Evolutionary conservation across 1,140 invertebrate species (phyloP).

Genomic region (Brachionus paranguensis): DNA sequence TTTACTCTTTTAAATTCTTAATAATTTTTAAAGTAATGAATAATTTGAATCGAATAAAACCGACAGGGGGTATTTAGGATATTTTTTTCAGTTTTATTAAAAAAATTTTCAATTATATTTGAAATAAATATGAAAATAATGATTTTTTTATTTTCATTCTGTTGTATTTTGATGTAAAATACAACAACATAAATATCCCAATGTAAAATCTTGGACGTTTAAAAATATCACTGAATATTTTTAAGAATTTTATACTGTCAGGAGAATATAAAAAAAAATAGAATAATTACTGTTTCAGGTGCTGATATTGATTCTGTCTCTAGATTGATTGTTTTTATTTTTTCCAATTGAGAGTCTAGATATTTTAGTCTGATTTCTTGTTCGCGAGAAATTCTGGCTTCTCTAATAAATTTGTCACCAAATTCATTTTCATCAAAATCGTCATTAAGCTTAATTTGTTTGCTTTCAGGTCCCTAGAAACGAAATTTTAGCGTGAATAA

Average conservation of each 20-base stretch:
- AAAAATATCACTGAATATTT: too few species aligned
- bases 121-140: too few species aligned
- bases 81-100: too few species aligned
- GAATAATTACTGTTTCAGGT: background rate
- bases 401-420: slow-evolving; percentile 26
- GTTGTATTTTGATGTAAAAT: too few species aligned
- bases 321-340: background rate
- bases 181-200: too few species aligned
- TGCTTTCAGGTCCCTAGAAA: background rate
- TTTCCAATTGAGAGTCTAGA: slow-evolving; percentile 21
- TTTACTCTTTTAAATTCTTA: background rate
- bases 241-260: too few species aligned
- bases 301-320: background rate
- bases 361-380: slow-evolving; percentile 14
- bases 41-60: too few species aligned
- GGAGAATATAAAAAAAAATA: background rate
- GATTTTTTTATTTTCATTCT: too few species aligned
- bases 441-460: slow-evolving; percentile 32
- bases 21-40: too few species aligned
- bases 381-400: background rate
- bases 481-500: background rate
- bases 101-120: too few species aligned
- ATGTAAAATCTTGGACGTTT: too few species aligned
- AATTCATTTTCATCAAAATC: slow-evolving; percentile 36
- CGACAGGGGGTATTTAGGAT: too few species aligned